Conservation (phyloP, 2,888 invertebrate species). For the Linnaemya vulpina region DNA sequence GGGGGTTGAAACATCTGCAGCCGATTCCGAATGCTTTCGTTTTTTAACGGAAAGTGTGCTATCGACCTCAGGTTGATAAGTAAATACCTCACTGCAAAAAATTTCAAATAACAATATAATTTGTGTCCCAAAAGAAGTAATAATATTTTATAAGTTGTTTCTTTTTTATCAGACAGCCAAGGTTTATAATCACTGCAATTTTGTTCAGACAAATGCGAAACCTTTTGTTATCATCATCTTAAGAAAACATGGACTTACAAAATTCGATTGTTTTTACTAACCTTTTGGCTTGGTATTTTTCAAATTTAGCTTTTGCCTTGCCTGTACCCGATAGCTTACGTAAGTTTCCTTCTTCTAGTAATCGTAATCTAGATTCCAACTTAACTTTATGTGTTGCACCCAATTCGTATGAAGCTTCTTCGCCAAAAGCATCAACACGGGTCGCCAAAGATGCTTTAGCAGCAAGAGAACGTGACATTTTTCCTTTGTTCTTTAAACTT, state of each 20-base stretch:
- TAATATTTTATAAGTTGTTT: neutral
- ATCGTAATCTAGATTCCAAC: conserved; percentile 90
- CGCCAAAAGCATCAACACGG: conserved; percentile 96
- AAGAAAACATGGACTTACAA: conserved; percentile 73
- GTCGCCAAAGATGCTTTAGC: conserved; percentile 97
- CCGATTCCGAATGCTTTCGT: conserved; percentile 83
- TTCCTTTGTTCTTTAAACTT: conserved; percentile 95
- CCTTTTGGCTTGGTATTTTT: conserved; percentile 91
- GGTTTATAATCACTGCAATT: conserved; percentile 77
- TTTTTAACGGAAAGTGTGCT: conserved; percentile 87
- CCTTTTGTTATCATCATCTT: conserved; percentile 83
- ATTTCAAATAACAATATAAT: neutral
- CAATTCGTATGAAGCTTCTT: conserved; percentile 91
- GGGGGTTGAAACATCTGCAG: conserved; percentile 58
- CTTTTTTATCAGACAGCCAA: conserved; percentile 79
- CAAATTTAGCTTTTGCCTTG: conserved; percentile 94
- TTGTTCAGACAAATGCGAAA: conserved; percentile 81
- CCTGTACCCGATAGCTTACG: conserved; percentile 93
- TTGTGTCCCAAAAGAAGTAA: neutral
- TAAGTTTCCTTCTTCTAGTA: conserved; percentile 93
- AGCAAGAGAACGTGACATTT: conserved; percentile 97
- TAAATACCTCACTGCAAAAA: conserved; percentile 87
- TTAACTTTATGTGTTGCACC: conserved; percentile 96
- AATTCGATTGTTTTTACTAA: conserved; percentile 63
- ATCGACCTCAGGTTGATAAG: conserved; percentile 91